Percentiles rank a stretch among this genome's conserved stretches.
Conservation (phyloP, 2,113 vertebrate species). For the Emydocephalus ijimae region DNA sequence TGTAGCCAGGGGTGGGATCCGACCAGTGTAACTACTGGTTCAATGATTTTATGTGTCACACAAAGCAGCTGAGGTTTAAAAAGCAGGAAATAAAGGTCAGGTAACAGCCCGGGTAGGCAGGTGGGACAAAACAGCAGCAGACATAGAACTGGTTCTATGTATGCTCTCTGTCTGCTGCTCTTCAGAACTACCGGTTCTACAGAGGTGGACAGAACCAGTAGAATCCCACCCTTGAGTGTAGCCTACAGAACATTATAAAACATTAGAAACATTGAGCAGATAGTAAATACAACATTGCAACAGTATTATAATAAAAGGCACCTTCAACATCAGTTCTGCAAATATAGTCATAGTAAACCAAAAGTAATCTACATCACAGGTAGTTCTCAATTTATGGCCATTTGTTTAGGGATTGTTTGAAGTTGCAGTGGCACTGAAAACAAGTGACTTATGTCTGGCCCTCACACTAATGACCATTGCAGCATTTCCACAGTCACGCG, state of each 20-base stretch:
- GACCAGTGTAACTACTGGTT: too few species aligned
- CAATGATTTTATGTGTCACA: too few species aligned
- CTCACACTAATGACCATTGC: not conserved
- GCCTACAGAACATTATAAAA: not conserved
- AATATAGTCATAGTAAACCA: not conserved
- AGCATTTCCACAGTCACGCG: not conserved
- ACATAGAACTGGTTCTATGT: too few species aligned
- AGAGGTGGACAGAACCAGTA: too few species aligned
- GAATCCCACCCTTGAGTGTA: too few species aligned
- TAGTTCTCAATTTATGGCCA: not conserved
- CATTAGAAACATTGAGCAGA: not conserved
- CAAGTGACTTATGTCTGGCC: not conserved
- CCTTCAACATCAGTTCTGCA: not conserved
- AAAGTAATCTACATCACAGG: not conserved
- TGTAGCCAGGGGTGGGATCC: not conserved
- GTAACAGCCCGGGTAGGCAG: too few species aligned
- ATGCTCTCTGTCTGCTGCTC: too few species aligned
- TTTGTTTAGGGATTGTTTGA: not conserved
- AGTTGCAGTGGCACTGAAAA: not conserved
- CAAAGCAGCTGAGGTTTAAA: too few species aligned
- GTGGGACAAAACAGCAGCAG: too few species aligned
- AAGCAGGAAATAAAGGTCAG: too few species aligned
- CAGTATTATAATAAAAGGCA: not conserved
- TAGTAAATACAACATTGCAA: not conserved
- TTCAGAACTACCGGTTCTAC: too few species aligned